Percentiles rank a stretch among this genome's conserved stretches.
Evolutionary conservation across 2,888 invertebrate genomes (phyloP).

Genomic region (Dichetophora obliterata): DNA sequence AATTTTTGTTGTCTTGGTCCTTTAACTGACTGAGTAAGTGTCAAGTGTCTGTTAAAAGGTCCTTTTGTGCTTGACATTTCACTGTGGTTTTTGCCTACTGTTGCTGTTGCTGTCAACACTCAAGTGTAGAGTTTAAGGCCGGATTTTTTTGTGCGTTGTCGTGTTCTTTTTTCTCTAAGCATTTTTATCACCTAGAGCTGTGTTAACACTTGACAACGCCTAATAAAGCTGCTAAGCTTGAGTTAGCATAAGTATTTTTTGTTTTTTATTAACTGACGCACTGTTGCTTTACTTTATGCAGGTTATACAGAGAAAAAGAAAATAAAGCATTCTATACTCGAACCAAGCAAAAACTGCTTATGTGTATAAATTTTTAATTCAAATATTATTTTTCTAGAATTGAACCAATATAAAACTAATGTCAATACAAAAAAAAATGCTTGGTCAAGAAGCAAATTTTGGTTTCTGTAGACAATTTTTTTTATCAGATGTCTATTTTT

Average conservation of each 20-base stretch:
- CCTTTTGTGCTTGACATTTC: constrained; percentile 47
- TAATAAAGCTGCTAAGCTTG: neutral
- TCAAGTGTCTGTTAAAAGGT: constrained; percentile 61
- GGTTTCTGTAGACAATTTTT: no score
- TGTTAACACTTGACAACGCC: neutral
- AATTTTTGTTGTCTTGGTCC: constrained; percentile 53
- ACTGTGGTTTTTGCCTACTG: constrained; percentile 52
- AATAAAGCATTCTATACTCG: no score
- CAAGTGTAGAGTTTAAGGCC: constrained; percentile 48
- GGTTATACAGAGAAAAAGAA: no score
- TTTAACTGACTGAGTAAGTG: constrained; percentile 52
- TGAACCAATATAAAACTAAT: no score
- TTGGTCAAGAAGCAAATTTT: no score
- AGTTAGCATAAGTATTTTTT: neutral
- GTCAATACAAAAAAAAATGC: no score
- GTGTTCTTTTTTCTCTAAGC: neutral
- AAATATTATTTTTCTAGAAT: no score
- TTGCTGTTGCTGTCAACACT: constrained; percentile 46
- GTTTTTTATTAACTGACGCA: neutral
- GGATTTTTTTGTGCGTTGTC: constrained; percentile 22
- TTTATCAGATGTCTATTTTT: no score
- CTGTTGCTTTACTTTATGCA: no score
- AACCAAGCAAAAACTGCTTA: no score
- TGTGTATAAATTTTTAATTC: no score
- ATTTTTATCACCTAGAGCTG: neutral